Percentiles rank a stretch among this genome's conserved stretches.
Conservation (phyloP, 2,888 invertebrate genomes). For the Andricus quercusramuli region DNA sequence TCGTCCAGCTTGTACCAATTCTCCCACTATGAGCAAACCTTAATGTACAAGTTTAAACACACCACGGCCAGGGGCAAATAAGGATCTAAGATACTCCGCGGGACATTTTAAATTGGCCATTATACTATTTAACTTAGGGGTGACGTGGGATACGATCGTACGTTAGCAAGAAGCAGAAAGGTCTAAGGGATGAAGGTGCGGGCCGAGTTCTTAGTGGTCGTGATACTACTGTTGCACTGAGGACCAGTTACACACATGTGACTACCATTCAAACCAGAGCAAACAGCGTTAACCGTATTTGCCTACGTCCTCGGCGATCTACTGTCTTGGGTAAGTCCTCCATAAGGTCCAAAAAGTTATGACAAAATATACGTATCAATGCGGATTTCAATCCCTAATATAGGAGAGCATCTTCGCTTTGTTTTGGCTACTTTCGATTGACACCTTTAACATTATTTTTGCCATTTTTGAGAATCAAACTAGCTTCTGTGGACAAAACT, state of each 20-base stretch:
- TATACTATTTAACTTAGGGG: constrained; percentile 79
- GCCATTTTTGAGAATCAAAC: constrained; percentile 15
- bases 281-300: constrained; percentile 77
- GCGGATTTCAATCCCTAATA: background rate
- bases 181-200: constrained; percentile 60
- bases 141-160: constrained; percentile 59
- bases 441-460: constrained; percentile 26
- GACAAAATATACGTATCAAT: background rate
- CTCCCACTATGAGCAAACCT: constrained; percentile 48
- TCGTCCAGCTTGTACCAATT: constrained; percentile 61
- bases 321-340: constrained; percentile 63
- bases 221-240: constrained; percentile 53
- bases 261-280: constrained; percentile 71
- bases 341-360: background rate
- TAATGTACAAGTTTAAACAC: constrained; percentile 65
- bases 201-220: constrained; percentile 55
- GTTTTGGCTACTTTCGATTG: constrained; percentile 51
- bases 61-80: constrained; percentile 71
- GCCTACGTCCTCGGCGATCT: constrained; percentile 72
- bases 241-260: constrained; percentile 63
- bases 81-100: constrained; percentile 74
- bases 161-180: constrained; percentile 60
- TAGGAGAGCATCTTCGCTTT: constrained; percentile 14
- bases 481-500: constrained; percentile 63
- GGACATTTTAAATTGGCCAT: constrained; percentile 79